A percentile compares a stretch with the other conserved stretches of the same genome.
phyloP scores from a whole-genome alignment of 2,888 invertebrate species.

The Nomada ferruginata region DNA sequence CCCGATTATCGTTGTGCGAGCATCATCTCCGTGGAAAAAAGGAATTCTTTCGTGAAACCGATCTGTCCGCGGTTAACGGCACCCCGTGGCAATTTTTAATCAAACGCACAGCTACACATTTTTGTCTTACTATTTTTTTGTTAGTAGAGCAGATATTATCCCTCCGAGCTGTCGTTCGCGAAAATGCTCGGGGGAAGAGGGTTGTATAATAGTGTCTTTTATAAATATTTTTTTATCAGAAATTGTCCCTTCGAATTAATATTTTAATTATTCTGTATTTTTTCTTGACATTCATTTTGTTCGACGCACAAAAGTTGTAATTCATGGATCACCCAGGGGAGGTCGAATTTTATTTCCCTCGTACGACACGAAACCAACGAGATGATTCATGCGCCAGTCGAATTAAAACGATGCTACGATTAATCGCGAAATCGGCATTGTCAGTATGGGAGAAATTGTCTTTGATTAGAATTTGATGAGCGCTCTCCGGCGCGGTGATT shows the following conservation, averaged over 20 bases:
- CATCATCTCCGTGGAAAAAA: slow-evolving; percentile 61
- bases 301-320: no score
- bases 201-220: no score
- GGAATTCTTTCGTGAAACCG: slow-evolving; percentile 40
- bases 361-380: neutral
- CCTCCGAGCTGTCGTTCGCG: no score
- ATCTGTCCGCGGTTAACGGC: slow-evolving; percentile 37
- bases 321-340: no score
- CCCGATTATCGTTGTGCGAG: slow-evolving; percentile 71
- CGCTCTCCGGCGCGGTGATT: slow-evolving; percentile 4
- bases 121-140: no score
- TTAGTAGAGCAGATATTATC: no score
- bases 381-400: slow-evolving; percentile 6
- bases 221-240: no score
- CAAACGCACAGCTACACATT: neutral
- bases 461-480: slow-evolving; percentile 53
- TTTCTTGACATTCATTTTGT: no score
- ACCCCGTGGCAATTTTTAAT: slow-evolving; percentile 14
- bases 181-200: no score
- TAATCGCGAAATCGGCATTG: slow-evolving; percentile 47
- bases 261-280: no score
- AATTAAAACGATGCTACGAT: slow-evolving; percentile 21
- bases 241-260: no score
- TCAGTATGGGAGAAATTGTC: slow-evolving; percentile 34
- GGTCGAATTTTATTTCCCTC: neutral